Conservation (phyloP, 2,797 vertebrate species). For the Sebastes trivittatus region DNA sequence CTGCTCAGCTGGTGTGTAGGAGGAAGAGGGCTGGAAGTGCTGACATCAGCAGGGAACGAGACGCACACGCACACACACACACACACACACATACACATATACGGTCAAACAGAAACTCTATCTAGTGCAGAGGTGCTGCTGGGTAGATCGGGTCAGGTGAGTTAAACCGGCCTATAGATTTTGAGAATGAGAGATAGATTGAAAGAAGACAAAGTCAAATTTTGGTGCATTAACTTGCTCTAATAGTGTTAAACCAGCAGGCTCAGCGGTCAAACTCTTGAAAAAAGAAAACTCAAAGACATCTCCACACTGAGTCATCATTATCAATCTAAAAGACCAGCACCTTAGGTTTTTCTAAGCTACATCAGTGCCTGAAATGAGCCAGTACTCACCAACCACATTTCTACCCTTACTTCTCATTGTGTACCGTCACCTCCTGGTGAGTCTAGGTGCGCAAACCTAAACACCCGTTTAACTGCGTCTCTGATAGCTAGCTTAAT, state of each 20-base stretch:
- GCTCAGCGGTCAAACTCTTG: not conserved
- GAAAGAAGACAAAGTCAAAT: not conserved
- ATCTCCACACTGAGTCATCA: not conserved
- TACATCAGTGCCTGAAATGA: too few relatives aligned
- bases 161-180: constrained; percentile 16
- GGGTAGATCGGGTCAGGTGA: constrained; percentile 4
- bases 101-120: constrained; percentile 20
- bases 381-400: too few relatives aligned
- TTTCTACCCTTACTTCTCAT: too few relatives aligned
- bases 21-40: constrained; percentile 62
- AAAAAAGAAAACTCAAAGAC: not conserved
- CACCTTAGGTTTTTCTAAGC: not conserved
- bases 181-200: not conserved
- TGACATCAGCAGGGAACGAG: constrained; percentile 64
- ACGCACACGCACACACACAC: constrained; percentile 6
- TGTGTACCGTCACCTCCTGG: too few relatives aligned
- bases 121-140: constrained; percentile 10
- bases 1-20: constrained; percentile 67
- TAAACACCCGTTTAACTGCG: too few relatives aligned
- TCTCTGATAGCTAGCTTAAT: too few relatives aligned
- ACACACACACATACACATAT: constrained; percentile 8
- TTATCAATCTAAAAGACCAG: not conserved
- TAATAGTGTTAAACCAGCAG: not conserved
- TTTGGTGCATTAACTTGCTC: not conserved
- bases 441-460: too few relatives aligned